Conservation (phyloP, 2,113 vertebrate genomes). For the Crocuta crocuta region DNA sequence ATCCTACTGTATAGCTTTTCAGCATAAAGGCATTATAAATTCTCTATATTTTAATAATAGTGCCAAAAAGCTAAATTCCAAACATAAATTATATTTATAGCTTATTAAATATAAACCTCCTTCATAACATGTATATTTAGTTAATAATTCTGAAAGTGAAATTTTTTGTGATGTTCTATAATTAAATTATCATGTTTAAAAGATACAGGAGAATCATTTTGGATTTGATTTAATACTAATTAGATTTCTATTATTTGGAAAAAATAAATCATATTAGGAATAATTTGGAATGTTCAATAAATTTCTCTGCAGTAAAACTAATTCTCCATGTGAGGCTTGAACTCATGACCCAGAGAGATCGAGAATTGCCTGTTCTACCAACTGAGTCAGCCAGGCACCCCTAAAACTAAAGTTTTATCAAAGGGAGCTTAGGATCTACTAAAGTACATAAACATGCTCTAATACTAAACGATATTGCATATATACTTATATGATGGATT, state of each 20-base stretch:
- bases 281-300: neutral
- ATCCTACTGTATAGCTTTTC: neutral
- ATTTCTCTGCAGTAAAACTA: neutral
- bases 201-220: neutral
- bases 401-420: neutral
- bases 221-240: neutral
- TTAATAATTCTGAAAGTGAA: neutral
- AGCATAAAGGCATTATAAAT: neutral
- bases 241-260: neutral
- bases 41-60: neutral
- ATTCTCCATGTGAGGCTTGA: neutral
- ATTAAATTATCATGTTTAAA: slow-evolving; percentile 2
- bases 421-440: neutral
- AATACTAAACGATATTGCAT: neutral
- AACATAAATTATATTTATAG: neutral
- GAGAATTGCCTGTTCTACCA: neutral
- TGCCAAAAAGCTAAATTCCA: neutral
- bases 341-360: neutral
- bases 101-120: neutral
- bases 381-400: neutral
- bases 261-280: neutral
- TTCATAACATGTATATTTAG: neutral
- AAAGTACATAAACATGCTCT: neutral
- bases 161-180: neutral
- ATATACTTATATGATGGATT: neutral